These are phyloP conservation scores for Apamea sordens DNA, from an alignment of 2,888 invertebrate genomes.

Conservation along the genomic window DNA sequence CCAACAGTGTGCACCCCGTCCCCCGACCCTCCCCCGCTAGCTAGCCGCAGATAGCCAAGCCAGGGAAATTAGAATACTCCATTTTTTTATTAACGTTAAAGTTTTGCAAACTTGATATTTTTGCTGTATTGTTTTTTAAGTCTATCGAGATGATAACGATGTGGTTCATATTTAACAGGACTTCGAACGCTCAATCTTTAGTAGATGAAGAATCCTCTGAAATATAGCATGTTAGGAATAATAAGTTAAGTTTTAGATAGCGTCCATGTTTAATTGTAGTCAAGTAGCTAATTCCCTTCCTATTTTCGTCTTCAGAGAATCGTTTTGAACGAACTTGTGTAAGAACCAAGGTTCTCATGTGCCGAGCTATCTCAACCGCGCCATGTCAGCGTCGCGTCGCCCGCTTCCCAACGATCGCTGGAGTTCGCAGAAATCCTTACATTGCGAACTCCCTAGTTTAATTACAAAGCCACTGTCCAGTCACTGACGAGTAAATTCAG, in stretches of 20 bases:
- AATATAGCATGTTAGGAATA: not conserved
- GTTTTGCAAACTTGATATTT: slow-evolving; percentile 53
- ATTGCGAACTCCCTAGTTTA: slow-evolving; percentile 57
- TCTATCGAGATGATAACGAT: not conserved
- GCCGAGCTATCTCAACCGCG: slow-evolving; percentile 32
- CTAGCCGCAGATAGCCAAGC: slow-evolving; percentile 79
- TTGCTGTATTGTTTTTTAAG: slow-evolving; percentile 33
- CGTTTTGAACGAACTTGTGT: slow-evolving; percentile 28
- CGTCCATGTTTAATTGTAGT: slow-evolving; percentile 11
- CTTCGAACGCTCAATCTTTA: not conserved
- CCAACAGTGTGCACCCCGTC: slow-evolving; percentile 80
- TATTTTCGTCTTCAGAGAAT: slow-evolving; percentile 15
- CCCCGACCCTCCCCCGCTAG: slow-evolving; percentile 74
- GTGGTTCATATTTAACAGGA: not conserved
- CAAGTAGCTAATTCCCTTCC: slow-evolving; percentile 14
- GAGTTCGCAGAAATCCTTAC: slow-evolving; percentile 63
- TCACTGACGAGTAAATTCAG: slow-evolving; percentile 41
- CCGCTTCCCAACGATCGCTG: slow-evolving; percentile 39
- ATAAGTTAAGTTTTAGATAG: not conserved
- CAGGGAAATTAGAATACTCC: slow-evolving; percentile 77
- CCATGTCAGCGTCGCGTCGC: slow-evolving; percentile 39
- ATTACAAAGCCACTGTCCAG: slow-evolving; percentile 60
- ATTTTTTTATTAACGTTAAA: slow-evolving; percentile 56
- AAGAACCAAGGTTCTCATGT: slow-evolving; percentile 27
- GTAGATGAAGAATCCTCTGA: not conserved